A percentile compares a stretch with the other conserved stretches of the same genome.
These are phyloP conservation scores for Hypomecis atomaria DNA, from an alignment of 2,888 invertebrate genomes.

Conservation along the genomic window DNA sequence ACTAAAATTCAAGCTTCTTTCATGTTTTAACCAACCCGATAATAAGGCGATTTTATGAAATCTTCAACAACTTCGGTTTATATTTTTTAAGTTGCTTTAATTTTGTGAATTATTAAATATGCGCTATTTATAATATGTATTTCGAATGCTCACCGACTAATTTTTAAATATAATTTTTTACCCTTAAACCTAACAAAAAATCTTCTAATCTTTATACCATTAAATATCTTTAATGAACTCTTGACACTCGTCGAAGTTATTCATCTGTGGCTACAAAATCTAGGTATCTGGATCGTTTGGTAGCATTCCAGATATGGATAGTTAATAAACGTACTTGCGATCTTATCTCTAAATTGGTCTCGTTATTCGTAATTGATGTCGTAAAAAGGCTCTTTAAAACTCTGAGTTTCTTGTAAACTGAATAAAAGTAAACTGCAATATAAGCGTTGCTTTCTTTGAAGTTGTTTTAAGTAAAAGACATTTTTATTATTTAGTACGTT, in stretches of 20 bases:
- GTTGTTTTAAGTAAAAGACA: background rate
- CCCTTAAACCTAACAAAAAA: no score
- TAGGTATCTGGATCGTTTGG: constrained; percentile 32
- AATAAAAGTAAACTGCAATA: background rate
- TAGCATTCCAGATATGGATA: constrained; percentile 44
- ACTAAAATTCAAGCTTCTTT: no score
- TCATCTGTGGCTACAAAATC: constrained; percentile 3
- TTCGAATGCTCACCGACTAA: no score
- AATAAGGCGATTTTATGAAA: no score
- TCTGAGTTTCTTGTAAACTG: constrained; percentile 18
- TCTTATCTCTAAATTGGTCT: constrained; percentile 52
- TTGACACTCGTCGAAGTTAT: background rate
- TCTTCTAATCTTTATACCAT: no score
- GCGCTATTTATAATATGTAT: no score
- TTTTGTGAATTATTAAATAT: no score
- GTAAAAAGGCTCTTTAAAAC: constrained; percentile 23
- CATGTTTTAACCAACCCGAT: no score
- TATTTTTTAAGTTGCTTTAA: no score
- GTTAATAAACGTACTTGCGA: constrained; percentile 46
- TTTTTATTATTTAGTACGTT: no score
- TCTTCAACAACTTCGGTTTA: no score
- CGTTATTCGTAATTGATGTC: constrained; percentile 39
- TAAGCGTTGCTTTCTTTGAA: background rate
- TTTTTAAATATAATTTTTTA: no score
- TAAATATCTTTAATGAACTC: background rate